Evolutionary conservation across 2,113 vertebrate genomes (phyloP).

Genomic region (Cardinalis cardinalis): DNA sequence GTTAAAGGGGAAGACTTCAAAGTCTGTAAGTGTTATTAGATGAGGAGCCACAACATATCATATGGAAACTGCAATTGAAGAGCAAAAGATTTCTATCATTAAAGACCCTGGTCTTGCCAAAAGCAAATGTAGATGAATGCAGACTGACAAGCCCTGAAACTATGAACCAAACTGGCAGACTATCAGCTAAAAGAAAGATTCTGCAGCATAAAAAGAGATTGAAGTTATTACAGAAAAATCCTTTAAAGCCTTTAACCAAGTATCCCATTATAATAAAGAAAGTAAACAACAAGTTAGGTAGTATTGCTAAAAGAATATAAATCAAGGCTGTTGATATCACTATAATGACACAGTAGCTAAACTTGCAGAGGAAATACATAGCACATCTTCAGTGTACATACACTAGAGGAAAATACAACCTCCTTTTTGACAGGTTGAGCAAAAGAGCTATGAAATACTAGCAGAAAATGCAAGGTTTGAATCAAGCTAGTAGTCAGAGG

Average conservation of each 20-base stretch:
- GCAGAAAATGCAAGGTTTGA: background rate
- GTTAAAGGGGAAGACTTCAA: background rate
- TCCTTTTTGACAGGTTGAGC: background rate
- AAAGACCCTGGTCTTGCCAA: slow-evolving; percentile 17
- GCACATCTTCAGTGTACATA: background rate
- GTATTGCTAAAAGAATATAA: slow-evolving; percentile 16
- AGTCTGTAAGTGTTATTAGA: background rate
- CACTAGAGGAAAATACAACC: background rate
- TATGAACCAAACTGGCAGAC: slow-evolving; percentile 7
- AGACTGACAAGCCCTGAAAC: slow-evolving; percentile 33
- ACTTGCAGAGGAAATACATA: background rate
- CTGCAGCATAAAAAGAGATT: background rate
- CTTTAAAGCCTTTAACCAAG: slow-evolving; percentile 22
- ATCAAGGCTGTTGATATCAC: slow-evolving; percentile 30
- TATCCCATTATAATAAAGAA: slow-evolving; percentile 10
- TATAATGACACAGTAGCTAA: background rate
- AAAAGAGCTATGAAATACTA: background rate
- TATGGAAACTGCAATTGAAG: background rate
- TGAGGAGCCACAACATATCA: background rate
- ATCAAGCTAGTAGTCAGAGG: background rate
- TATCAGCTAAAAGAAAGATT: slow-evolving; percentile 26
- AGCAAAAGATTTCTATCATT: slow-evolving; percentile 31
- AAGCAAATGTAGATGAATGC: slow-evolving; percentile 45
- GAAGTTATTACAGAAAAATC: slow-evolving; percentile 39
- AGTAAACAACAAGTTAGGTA: slow-evolving; percentile 3